A percentile compares a stretch with the other conserved stretches of the same genome.
phyloP scores from a whole-genome alignment of 2,888 invertebrate species.

The Perithous albicinctus region DNA sequence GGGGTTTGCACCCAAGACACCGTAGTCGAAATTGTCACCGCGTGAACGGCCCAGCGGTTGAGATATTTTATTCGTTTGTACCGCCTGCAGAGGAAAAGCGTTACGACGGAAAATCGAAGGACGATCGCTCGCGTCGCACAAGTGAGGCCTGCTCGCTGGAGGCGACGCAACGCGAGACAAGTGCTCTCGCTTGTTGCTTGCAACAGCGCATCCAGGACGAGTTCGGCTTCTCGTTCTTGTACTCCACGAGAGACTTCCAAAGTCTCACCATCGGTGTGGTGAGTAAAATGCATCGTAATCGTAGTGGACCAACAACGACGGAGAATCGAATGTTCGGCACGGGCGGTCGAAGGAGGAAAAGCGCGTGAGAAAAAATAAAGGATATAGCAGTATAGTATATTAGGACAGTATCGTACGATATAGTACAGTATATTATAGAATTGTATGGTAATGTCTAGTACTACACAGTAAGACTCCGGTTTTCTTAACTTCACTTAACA shows the following conservation, averaged over 20 bases:
- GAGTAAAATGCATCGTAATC: slow-evolving; percentile 28
- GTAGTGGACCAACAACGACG: slow-evolving; percentile 3
- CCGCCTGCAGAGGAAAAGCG: neutral
- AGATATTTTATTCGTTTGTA: neutral
- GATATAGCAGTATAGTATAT: slow-evolving; percentile 37
- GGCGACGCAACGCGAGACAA: slow-evolving; percentile 46
- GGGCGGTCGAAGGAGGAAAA: slow-evolving; percentile 14
- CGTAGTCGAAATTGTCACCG: neutral
- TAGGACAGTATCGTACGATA: no score
- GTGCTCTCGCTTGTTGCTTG: slow-evolving; percentile 19
- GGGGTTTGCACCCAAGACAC: neutral
- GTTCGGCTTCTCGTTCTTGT: slow-evolving; percentile 22
- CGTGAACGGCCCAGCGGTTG: slow-evolving; percentile 2
- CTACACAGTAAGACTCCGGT: no score
- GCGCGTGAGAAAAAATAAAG: slow-evolving; percentile 43
- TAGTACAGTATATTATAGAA: no score
- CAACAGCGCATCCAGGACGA: slow-evolving; percentile 30
- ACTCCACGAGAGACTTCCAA: slow-evolving; percentile 25
- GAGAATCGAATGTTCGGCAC: slow-evolving; percentile 31
- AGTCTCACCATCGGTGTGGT: slow-evolving; percentile 41
- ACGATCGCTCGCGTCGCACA: neutral
- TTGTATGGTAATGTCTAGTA: no score
- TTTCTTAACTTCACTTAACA: no score
- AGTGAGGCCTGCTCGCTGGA: slow-evolving; percentile 5
- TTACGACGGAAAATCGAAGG: slow-evolving; percentile 1